Percentiles rank a stretch among this genome's conserved stretches.
Evolutionary conservation across 2,888 invertebrate species (phyloP).

Genomic region (Agriopis marginaria): DNA sequence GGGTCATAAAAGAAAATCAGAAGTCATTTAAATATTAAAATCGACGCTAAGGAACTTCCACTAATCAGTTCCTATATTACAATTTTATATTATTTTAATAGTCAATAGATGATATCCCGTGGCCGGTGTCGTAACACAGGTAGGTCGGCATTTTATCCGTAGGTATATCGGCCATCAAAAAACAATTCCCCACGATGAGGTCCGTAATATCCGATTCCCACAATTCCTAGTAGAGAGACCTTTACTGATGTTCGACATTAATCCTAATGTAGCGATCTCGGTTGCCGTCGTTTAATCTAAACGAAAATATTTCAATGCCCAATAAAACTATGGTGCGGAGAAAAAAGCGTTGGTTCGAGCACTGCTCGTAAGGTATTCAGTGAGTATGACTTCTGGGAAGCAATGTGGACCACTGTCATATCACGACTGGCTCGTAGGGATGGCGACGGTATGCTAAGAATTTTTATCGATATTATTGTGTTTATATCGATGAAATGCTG

Average conservation of each 20-base stretch:
- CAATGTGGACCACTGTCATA: slow-evolving; percentile 81
- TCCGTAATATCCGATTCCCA: slow-evolving; percentile 60
- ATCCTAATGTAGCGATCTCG: slow-evolving; percentile 83
- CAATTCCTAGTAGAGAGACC: slow-evolving; percentile 64
- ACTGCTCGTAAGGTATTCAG: slow-evolving; percentile 80
- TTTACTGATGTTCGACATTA: slow-evolving; percentile 83
- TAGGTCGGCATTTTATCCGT: slow-evolving; percentile 56
- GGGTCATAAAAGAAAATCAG: slow-evolving; percentile 21
- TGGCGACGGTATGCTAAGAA: slow-evolving; percentile 52
- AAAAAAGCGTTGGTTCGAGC: slow-evolving; percentile 72
- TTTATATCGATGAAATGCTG: slow-evolving; percentile 8
- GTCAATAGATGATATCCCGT: slow-evolving; percentile 46
- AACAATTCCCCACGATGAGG: slow-evolving; percentile 54
- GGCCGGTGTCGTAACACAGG: slow-evolving; percentile 50
- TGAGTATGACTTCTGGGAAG: slow-evolving; percentile 83
- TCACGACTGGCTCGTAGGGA: slow-evolving; percentile 75
- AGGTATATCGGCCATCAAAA: slow-evolving; percentile 55
- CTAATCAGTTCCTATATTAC: slow-evolving; percentile 39
- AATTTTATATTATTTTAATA: slow-evolving; percentile 43
- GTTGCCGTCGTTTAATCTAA: slow-evolving; percentile 83
- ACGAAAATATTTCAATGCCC: slow-evolving; percentile 84
- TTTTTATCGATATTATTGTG: slow-evolving; percentile 56
- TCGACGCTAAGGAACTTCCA: slow-evolving; percentile 19
- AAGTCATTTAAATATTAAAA: slow-evolving; percentile 25
- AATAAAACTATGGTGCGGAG: slow-evolving; percentile 78